Evolutionary conservation across 2,888 invertebrate genomes (phyloP).

Genomic region (Coenonympha glycerion): DNA sequence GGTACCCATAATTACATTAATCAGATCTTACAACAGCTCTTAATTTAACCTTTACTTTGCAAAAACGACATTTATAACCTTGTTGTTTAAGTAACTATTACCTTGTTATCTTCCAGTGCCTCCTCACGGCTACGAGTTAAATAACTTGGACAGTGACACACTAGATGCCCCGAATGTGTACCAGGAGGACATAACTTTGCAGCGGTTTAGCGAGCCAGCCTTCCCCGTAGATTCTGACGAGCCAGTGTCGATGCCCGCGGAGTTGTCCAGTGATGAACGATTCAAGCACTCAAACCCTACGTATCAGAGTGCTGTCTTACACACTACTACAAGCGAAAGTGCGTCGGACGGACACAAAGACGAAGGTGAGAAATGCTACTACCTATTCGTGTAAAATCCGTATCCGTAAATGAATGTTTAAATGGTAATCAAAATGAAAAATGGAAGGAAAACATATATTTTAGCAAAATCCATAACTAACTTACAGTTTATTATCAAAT

Average conservation of each 20-base stretch:
- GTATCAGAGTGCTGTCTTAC: constrained; percentile 84
- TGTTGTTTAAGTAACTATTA: not conserved
- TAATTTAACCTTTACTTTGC: too few relatives aligned
- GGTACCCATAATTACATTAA: too few relatives aligned
- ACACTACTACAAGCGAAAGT: constrained; percentile 61
- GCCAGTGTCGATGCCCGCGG: constrained; percentile 66
- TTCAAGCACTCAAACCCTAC: constrained; percentile 84
- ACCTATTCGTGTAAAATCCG: not conserved
- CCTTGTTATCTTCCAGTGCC: constrained; percentile 62
- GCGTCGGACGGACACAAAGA: constrained; percentile 59
- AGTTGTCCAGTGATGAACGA: constrained; percentile 60
- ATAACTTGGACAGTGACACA: constrained; percentile 79
- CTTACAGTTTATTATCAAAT: too few relatives aligned
- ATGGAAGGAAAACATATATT: too few relatives aligned
- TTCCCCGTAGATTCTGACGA: constrained; percentile 65
- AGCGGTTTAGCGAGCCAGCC: constrained; percentile 51
- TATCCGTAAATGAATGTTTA: too few relatives aligned
- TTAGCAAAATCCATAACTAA: too few relatives aligned
- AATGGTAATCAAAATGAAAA: too few relatives aligned
- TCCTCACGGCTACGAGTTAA: constrained; percentile 79
- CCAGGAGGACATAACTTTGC: constrained; percentile 62
- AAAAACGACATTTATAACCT: too few relatives aligned
- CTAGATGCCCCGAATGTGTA: constrained; percentile 76
- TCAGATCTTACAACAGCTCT: too few relatives aligned
- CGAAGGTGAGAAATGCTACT: constrained; percentile 50